These are phyloP conservation scores for Lepus americanus DNA, from an alignment of 2,113 vertebrate genomes.

Conservation along the genomic window DNA sequence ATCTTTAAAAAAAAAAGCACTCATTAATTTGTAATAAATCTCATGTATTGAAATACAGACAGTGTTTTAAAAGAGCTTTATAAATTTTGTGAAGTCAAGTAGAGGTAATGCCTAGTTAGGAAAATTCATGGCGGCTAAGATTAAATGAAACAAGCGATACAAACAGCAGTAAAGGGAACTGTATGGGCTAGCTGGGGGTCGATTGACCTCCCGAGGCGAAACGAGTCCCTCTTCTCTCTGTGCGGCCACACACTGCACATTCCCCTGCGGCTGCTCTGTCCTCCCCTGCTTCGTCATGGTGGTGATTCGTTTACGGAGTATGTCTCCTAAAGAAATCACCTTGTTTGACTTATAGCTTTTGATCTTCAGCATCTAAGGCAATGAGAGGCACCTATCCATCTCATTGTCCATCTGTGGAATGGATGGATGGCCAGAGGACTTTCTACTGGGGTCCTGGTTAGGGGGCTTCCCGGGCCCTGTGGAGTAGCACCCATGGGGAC, in stretches of 20 bases:
- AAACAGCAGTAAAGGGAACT: not conserved
- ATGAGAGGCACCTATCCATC: not conserved
- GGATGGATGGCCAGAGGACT: not conserved
- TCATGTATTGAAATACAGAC: not conserved
- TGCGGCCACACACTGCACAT: not conserved
- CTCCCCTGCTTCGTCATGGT: no score
- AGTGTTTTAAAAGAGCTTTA: not conserved
- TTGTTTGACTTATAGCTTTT: not conserved
- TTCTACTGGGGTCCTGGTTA: not conserved
- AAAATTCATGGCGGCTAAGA: not conserved
- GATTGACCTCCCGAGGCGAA: not conserved
- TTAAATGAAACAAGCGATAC: not conserved
- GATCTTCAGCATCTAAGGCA: not conserved
- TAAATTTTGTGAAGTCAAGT: not conserved
- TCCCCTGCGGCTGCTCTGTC: not conserved
- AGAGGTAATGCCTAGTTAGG: not conserved
- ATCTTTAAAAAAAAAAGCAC: not conserved
- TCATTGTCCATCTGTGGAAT: not conserved
- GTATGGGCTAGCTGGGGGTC: rapidly evolving
- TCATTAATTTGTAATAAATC: not conserved
- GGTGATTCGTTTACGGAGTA: not conserved
- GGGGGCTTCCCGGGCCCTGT: not conserved
- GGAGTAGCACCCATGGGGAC: not conserved
- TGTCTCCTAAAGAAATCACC: not conserved
- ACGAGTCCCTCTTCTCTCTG: not conserved